Evolutionary conservation across 2,888 invertebrate genomes (phyloP).

Genomic region (Hermaeophaga mercurialis): DNA sequence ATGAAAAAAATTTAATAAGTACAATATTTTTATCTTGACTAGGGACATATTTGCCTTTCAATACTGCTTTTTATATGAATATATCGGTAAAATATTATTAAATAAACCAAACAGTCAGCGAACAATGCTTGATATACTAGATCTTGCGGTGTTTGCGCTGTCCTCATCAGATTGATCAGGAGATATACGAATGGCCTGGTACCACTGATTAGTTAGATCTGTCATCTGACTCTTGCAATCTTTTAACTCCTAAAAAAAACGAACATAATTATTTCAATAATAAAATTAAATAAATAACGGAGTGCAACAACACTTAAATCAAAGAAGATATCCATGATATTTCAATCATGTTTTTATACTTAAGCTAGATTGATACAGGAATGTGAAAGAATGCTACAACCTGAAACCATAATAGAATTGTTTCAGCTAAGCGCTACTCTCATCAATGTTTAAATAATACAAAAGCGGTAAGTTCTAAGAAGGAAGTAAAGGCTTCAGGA

Average conservation of each 20-base stretch:
- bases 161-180: conserved; percentile 87
- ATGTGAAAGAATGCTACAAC: too few species aligned
- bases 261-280: background rate
- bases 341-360: too few species aligned
- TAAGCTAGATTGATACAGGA: too few species aligned
- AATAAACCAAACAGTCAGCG: conserved; percentile 47
- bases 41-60: conserved; percentile 24
- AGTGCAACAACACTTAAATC: too few species aligned
- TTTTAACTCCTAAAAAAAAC: conserved; percentile 75
- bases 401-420: too few species aligned
- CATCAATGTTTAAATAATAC: too few species aligned
- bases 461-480: too few species aligned
- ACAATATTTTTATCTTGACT: conserved; percentile 24
- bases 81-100: conserved; percentile 13
- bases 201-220: conserved; percentile 95
- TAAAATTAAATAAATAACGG: too few species aligned
- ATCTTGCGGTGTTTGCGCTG: conserved; percentile 50
- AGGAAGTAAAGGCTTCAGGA: too few species aligned
- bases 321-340: too few species aligned
- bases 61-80: conserved; percentile 27
- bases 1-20: conserved; percentile 7
- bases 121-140: conserved; percentile 58
- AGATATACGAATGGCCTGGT: conserved; percentile 90
- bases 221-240: conserved; percentile 98
- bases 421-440: too few species aligned